Evolutionary conservation across 2,113 vertebrate genomes (phyloP), one percentile per base, ranked within the genome.

Genomic region (Macheiramphus alcinus): DNA sequence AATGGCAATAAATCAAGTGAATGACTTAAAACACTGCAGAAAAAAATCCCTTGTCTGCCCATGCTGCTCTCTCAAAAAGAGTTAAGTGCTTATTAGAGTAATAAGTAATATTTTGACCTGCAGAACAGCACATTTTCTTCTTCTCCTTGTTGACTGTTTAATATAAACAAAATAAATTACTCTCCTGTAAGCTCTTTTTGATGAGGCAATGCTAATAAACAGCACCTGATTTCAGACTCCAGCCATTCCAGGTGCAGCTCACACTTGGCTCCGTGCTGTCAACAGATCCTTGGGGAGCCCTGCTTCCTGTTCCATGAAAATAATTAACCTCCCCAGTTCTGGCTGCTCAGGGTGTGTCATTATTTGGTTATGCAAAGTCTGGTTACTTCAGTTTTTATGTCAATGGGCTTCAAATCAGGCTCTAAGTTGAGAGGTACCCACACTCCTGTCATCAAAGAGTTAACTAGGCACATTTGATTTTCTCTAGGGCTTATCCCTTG

Each of bases 1-100:
- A 96, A 97, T 82, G 95, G 94, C 85, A 93, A 97, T 88, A 97
- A 97, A 98, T 97, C 97, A 97, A 92, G 52, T 9, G 61, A 97
- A 96, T 89, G 92, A 96, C 97, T 97, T 91, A 90, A 81, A 93
- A 76, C 42, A 29, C 68, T 58, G 56, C 47, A 50, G 85, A 70
- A 38, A 23, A 72, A 53, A 71, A 86, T 85, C 62, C 47, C 56
- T 62, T 53, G 61, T 79, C 90, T 95, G 38, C 47, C 61, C 26
- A 5, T 72, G 53, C 31, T 91, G 67, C 17, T 61, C 66, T 66
- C 88, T 88, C 86, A 83, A 75, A 97, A 89, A 94, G 58, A 95
- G 58, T 78, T 79, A 88, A 92, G 72, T 42, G 45, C 66, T 94
- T 96, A 93, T 96, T 96, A 95, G 94, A 93, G 89, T 82, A 65